Base-by-base conservation (phyloP, 2,113 vertebrate genomes). In the Meleagris gallopavo region DNA sequence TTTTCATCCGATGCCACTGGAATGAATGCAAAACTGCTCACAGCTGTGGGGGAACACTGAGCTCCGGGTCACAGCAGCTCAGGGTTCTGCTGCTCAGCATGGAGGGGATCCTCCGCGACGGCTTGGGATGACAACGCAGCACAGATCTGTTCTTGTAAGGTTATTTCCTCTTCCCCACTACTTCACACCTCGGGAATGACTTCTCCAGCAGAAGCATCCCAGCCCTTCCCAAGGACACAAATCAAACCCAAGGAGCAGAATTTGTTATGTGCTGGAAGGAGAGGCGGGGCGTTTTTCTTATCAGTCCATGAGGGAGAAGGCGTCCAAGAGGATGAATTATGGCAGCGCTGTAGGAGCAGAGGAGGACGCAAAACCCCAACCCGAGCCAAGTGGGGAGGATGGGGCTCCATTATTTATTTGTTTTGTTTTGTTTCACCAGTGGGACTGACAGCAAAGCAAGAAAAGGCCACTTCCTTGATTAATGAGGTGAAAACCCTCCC, bases 201-300 rank as follows among this genome's bases (percentile, higher is more conserved):
- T 73, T 86, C 82, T 89, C 66, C 78, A 78, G 67, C 9, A 54
- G 29, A 52, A 74, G 18, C 9, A 43, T 13, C 57, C 30, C 76
- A 62, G 75, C 29, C 29, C 61, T 73, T 22, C 30, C 48, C 66
- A 30, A 4, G 20, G 58, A 45, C 15, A 29, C 0, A 45, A 34
- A 25, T 18, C 60, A 34, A 64, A 19, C 6, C 32, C 27, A 57
- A 71, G 46, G 30, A 61, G 71, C 48, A 81, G 70, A 67, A 85
- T 95, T 95, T 90, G 78, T 90, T 40, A 90, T 55, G 79, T 88
- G 90, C 74, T 88, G 46, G 87, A 24, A 62, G 29, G 58, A n/a
- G 65, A 84, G 60, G 65, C 2, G 11, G 36, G 52, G 67, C 46
- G 10, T 80, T 90, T 62, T 81, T 84, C 94, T 91, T 77, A 93